phyloP scores from a whole-genome alignment of 2,113 vertebrate species.

The Micronycteris hirsuta region DNA sequence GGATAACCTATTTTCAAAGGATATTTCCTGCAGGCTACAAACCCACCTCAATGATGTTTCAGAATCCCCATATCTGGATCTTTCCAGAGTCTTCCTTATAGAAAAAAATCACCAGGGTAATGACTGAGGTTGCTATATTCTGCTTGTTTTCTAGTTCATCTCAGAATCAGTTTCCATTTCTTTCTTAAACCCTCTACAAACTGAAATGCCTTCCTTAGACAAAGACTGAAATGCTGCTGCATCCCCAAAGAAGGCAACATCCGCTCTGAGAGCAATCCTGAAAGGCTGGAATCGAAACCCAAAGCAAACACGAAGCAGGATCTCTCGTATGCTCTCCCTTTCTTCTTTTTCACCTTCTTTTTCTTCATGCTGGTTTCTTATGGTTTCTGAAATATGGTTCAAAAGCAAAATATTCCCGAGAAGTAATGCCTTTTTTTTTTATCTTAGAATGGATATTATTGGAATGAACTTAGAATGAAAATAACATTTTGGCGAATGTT shows the following conservation, averaged over 20 bases:
- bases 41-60: not conserved
- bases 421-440: not conserved
- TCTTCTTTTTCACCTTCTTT: not conserved
- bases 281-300: not conserved
- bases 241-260: constrained; percentile 47
- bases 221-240: not conserved
- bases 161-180: constrained; percentile 59
- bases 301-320: not conserved
- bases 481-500: not conserved
- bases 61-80: not conserved
- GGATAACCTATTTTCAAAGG: constrained; percentile 48
- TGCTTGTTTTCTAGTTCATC: constrained; percentile 19
- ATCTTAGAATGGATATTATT: not conserved
- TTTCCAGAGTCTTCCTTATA: constrained; percentile 29
- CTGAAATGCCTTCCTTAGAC: constrained; percentile 50
- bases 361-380: not conserved
- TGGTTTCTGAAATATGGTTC: not conserved
- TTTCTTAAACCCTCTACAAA: constrained; percentile 66
- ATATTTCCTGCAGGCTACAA: not conserved
- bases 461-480: constrained; percentile 7
- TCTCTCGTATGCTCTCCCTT: not conserved
- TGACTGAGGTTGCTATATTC: not conserved
- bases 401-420: not conserved
- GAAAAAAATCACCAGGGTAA: not conserved
- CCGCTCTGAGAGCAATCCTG: constrained; percentile 23